These are phyloP conservation scores for Hirundo rustica DNA, from an alignment of 2,797 vertebrate genomes.

Conservation along the genomic window DNA sequence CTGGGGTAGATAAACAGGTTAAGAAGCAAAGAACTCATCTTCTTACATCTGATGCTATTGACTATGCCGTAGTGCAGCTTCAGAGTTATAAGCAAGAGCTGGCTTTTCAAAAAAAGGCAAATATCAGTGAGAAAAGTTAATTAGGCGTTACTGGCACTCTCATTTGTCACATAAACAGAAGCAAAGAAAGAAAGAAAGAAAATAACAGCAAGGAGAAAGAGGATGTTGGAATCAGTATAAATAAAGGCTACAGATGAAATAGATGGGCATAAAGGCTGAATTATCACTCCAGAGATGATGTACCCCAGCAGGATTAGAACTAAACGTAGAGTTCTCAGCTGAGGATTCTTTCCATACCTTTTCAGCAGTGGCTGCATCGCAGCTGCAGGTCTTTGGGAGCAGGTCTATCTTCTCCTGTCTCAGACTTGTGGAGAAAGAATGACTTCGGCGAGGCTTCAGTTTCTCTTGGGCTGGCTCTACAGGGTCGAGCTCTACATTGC, in stretches of 20 bases:
- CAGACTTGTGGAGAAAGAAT: slow-evolving; percentile 55
- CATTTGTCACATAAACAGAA: neutral
- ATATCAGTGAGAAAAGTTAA: neutral
- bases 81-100: neutral
- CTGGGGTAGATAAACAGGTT: neutral
- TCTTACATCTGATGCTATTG: neutral
- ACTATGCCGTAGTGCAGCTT: neutral
- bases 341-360: slow-evolving; percentile 40
- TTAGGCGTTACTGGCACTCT: neutral
- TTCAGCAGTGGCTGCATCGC: neutral
- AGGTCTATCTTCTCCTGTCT: slow-evolving; percentile 43
- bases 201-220: neutral
- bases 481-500: slow-evolving; percentile 54
- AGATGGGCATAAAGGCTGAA: neutral
- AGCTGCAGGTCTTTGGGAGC: slow-evolving; percentile 38
- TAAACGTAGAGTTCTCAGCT: neutral
- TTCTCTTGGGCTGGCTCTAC: slow-evolving; percentile 38
- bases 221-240: neutral
- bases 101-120: neutral
- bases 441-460: slow-evolving; percentile 42
- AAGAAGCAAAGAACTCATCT: neutral
- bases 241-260: neutral
- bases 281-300: neutral
- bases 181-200: rapidly evolving
- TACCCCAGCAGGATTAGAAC: neutral